phyloP scores from a whole-genome alignment of 2,113 vertebrate species.

The Chionis minor region DNA sequence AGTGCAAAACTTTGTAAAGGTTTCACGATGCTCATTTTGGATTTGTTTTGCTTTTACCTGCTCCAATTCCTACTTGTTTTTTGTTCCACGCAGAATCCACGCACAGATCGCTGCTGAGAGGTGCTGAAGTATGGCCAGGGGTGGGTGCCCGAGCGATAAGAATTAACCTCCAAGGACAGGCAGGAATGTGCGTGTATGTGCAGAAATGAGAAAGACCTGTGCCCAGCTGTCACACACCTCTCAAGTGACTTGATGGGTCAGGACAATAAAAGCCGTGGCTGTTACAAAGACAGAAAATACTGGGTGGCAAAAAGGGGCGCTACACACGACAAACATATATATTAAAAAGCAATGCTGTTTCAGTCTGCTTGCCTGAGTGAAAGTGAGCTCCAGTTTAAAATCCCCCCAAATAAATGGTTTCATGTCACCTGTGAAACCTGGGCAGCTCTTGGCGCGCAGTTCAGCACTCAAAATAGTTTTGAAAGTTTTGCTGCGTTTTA shows the following conservation, averaged over 20 bases:
- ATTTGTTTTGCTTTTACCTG: not conserved
- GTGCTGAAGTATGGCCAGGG: not conserved
- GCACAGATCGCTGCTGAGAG: not conserved
- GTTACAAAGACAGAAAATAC: not conserved
- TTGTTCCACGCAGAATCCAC: not conserved
- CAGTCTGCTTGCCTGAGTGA: not conserved
- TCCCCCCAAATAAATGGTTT: not conserved
- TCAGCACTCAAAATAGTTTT: not conserved
- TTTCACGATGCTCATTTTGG: not conserved
- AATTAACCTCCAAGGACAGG: not conserved
- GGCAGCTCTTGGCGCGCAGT: not conserved
- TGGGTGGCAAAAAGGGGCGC: not conserved
- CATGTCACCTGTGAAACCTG: fast-evolving
- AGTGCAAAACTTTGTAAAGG: not conserved
- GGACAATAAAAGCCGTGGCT: not conserved
- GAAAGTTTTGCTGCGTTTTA: not conserved
- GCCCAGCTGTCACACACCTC: not conserved
- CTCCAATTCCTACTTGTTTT: not conserved
- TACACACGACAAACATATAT: fast-evolving
- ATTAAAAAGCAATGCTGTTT: not conserved
- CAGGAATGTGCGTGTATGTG: fast-evolving
- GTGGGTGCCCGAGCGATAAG: fast-evolving
- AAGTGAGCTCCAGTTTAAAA: not conserved
- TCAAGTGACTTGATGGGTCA: not conserved
- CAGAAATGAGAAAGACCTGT: not conserved